Base-by-base conservation (phyloP, 2,888 invertebrate species). In the Eustalomyia histrio region DNA sequence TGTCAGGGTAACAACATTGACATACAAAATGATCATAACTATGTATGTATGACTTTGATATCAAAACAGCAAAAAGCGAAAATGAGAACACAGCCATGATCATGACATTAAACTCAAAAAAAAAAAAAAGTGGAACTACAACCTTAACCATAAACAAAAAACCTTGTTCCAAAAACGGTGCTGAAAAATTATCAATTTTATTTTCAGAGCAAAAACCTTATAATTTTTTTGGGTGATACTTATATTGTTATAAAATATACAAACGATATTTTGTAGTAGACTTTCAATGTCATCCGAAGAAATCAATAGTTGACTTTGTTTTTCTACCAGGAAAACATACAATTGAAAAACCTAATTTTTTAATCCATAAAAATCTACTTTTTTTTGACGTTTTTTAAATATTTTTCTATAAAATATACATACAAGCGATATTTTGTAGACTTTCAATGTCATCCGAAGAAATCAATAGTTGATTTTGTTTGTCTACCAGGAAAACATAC, bases 1-100 rank as follows among this genome's bases (percentile, higher is more conserved):
- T 73, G 57, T 63, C 67, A 81, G 57, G 69, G 63, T 64, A 74
- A 76, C n/a, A 58, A 14, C 80, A 81, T 81, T 79, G 81, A 72
- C 72, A 71, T 55, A 69, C 24, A 63, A 24, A 58, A 2, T 7
- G 12, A 7, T 58, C 10, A 43, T 33, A n/a, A 16, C n/a, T 12
- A 5, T 35, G n/a, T n/a, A n/a, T n/a, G n/a, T n/a, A 50, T 63
- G 47, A 21, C 55, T 60, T 65, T 67, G 24, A 9, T 47, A 63
- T n/a, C 8, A 12, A 35, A 10, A 63, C 55, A 39, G 3, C 9
- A 39, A 47, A 47, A 47, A 47, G n/a, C 43, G n/a, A 47, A 47
- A 76, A 76, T 52, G 69, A 68, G 76, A 55, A 57, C 76, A 63
- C 39, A 68, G 35, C 67, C 67, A 39, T 75, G 67, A 67, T 75